Percentiles rank a stretch among this genome's conserved stretches.
phyloP scores from a whole-genome alignment of 2,888 invertebrate genomes.

The Drosophila cognata region DNA sequence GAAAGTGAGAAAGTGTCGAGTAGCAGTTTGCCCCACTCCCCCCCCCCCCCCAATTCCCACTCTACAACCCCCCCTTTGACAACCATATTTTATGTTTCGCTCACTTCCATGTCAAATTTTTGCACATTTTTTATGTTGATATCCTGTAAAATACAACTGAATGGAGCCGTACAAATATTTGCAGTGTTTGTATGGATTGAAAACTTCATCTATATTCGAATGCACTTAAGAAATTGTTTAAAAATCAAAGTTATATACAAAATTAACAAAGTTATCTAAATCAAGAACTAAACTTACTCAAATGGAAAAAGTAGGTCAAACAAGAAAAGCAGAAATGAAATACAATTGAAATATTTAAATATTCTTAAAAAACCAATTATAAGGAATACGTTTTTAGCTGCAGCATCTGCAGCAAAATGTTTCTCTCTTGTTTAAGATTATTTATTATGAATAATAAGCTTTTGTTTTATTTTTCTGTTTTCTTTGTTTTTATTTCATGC shows the following conservation, averaged over 20 bases:
- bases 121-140: slow-evolving; percentile 61
- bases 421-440: slow-evolving; percentile 16
- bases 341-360: neutral
- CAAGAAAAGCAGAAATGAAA: neutral
- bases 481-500: slow-evolving; percentile 5
- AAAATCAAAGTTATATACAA: neutral
- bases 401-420: slow-evolving; percentile 15
- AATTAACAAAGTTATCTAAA: neutral
- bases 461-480: slow-evolving; percentile 26
- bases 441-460: slow-evolving; percentile 74
- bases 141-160: slow-evolving; percentile 1
- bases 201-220: neutral
- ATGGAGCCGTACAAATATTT: neutral
- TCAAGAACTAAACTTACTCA: neutral
- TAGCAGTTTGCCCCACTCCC: slow-evolving; percentile 33
- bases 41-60: slow-evolving; percentile 23
- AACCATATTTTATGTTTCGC: slow-evolving; percentile 61
- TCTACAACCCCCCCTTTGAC: slow-evolving; percentile 12
- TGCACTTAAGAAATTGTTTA: neutral
- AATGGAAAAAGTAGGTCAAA: neutral
- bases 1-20: slow-evolving; percentile 62
- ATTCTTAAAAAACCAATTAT: neutral
- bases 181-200: neutral
- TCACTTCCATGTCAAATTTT: slow-evolving; percentile 53
- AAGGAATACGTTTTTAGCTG: neutral